Evolutionary conservation across 2,113 vertebrate genomes (phyloP).

Genomic region (Pachycephala philippinensis): DNA sequence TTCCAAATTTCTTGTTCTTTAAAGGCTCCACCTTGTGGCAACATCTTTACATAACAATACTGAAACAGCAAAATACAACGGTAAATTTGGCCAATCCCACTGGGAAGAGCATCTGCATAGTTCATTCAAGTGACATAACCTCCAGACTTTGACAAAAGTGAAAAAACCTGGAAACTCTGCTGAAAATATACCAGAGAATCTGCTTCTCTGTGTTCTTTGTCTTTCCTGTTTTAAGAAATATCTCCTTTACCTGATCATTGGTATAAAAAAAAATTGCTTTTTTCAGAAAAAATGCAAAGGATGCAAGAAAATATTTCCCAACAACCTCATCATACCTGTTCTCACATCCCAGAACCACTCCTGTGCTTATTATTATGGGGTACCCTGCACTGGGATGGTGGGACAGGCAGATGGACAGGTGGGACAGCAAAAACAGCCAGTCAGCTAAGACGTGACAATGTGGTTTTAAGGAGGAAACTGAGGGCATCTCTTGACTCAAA

Average conservation of each 20-base stretch:
- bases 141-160: background rate
- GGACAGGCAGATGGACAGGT: background rate
- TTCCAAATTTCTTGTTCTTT: background rate
- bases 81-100: background rate
- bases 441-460: background rate
- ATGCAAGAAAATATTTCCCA: background rate
- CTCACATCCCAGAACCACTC: background rate
- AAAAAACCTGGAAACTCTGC: background rate
- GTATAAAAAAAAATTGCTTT: background rate
- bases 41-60: background rate
- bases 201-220: background rate
- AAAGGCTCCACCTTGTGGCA: slow-evolving; percentile 45
- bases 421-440: background rate
- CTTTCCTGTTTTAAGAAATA: background rate
- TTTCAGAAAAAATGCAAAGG: background rate
- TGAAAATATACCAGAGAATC: background rate
- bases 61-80: background rate
- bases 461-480: background rate
- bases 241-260: background rate
- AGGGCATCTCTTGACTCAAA: background rate
- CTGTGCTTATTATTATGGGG: background rate
- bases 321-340: background rate
- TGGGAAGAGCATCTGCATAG: background rate
- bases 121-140: background rate
- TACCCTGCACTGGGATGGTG: background rate